Percentiles rank a stretch among this genome's conserved stretches.
These are phyloP conservation scores for Eospalax fontanierii DNA, from an alignment of 2,797 vertebrate genomes.

Conservation along the genomic window DNA sequence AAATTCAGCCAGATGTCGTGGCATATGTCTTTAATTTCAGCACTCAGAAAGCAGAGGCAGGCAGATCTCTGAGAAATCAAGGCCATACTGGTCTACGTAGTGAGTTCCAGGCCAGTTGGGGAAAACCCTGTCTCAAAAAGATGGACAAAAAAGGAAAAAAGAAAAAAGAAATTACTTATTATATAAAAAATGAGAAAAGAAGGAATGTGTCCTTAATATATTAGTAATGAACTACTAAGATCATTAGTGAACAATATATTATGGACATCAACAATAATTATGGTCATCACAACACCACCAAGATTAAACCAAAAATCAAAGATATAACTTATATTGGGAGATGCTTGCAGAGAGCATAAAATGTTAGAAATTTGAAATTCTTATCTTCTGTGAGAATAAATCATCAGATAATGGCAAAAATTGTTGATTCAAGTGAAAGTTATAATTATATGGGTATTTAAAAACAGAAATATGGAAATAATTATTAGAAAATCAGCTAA, in stretches of 20 bases:
- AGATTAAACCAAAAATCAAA: constrained; percentile 57
- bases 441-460: background rate
- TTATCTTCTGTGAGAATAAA: constrained; percentile 29
- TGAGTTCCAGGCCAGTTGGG: too few species aligned
- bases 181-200: background rate
- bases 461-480: constrained; percentile 20
- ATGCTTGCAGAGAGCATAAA: background rate
- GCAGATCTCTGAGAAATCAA: too few species aligned
- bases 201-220: background rate
- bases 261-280: constrained; percentile 44
- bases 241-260: background rate
- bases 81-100: too few species aligned
- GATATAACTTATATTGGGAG: background rate
- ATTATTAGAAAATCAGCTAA: constrained; percentile 51
- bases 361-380: constrained; percentile 25
- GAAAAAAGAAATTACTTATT: constrained; percentile 1
- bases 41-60: too few species aligned
- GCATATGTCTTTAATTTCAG: too few species aligned
- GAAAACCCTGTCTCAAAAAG: too few species aligned
- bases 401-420: constrained; percentile 61
- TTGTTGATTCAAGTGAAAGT: constrained; percentile 26
- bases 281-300: constrained; percentile 7
- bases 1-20: too few species aligned
- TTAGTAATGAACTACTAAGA: background rate
- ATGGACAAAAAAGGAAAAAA: background rate